Percentiles rank a stretch among this genome's conserved stretches.
Conservation (phyloP, 2,797 vertebrate genomes). For the Lepilemur septentrionalis region DNA sequence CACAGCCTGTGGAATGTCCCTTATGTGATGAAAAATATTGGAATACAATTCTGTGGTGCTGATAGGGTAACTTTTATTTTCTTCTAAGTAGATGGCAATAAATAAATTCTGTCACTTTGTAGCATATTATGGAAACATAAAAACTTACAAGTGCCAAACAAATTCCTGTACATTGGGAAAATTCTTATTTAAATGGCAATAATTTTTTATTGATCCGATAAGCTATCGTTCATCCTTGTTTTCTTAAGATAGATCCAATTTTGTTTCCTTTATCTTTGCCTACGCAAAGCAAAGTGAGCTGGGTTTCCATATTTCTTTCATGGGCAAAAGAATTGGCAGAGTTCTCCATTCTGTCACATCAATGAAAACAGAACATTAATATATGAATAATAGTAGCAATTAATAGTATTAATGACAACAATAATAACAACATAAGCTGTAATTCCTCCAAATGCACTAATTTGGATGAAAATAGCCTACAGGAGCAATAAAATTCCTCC, state of each 20-base stretch:
- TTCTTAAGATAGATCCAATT: slow-evolving; percentile 1
- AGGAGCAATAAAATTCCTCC: neutral
- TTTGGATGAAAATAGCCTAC: neutral
- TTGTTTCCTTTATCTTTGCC: neutral
- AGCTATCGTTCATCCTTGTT: slow-evolving; percentile 10
- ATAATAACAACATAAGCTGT: neutral
- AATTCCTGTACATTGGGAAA: neutral
- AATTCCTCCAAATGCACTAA: neutral
- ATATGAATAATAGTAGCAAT: neutral
- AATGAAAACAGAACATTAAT: neutral
- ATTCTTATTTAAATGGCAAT: slow-evolving; percentile 35
- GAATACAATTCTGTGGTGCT: slow-evolving; percentile 48
- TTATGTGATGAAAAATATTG: slow-evolving; percentile 52
- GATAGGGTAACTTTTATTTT: slow-evolving; percentile 54
- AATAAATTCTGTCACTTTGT: slow-evolving; percentile 36
- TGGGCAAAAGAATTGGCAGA: neutral
- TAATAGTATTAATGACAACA: neutral
- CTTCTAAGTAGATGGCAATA: slow-evolving; percentile 40
- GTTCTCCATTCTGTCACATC: neutral
- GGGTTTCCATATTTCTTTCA: neutral
- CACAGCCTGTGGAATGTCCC: slow-evolving; percentile 49
- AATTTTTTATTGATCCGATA: slow-evolving; percentile 37
- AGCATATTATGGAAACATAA: slow-evolving; percentile 20
- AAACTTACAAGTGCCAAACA: neutral
- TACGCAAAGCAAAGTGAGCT: neutral